Base-by-base conservation (phyloP, 2,888 invertebrate species). In the Sphinx pinastri region DNA sequence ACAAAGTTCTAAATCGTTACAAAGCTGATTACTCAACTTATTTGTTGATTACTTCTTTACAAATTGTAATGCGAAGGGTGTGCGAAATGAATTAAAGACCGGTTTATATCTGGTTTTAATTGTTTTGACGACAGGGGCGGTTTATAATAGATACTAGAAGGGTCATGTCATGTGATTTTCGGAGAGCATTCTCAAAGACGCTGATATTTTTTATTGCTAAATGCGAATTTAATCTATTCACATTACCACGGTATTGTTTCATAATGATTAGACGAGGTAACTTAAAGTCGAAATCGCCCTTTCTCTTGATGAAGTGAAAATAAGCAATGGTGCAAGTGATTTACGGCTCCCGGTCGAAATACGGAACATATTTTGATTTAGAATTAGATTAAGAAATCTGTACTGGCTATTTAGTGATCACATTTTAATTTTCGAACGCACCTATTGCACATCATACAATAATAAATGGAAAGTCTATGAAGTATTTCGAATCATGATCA, bases 241-340 rank as follows among this genome's bases (percentile, higher is more conserved):
- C 68, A 76, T 74, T 74, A 70, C 72, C 73, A 73, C 73, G 70
- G 68, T 76, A 68, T 55, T 73, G 76, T 78, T 74, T 78, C 76
- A 80, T 78, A 85, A 81, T 81, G 80, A 80, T 79, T 54, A 16
- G 8, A 2, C 25, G 25, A 25, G 54, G 16, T 16, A 16, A 54
- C 0, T 7, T 79, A 81, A 84, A 85, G 81, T 83, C 80, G 84
- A 38, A 38, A 38, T 38, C 38, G 8, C 38, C 38, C 38, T 38
- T 38, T 38, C 38, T 78, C 87, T 90, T 85, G 84, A 87, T 89
- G 88, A 88, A 90, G 89, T 90, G 89, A 90, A 90, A 91, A 92
- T 91, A 92, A 89, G 90, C 91, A 90, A 90, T 90, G 87, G 88
- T 84, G 85, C 88, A 88, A 88, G 87, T n/a, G 14, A 14, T 52